Conservation (phyloP, 2,888 invertebrate species). For the Calliphora vomitoria region DNA sequence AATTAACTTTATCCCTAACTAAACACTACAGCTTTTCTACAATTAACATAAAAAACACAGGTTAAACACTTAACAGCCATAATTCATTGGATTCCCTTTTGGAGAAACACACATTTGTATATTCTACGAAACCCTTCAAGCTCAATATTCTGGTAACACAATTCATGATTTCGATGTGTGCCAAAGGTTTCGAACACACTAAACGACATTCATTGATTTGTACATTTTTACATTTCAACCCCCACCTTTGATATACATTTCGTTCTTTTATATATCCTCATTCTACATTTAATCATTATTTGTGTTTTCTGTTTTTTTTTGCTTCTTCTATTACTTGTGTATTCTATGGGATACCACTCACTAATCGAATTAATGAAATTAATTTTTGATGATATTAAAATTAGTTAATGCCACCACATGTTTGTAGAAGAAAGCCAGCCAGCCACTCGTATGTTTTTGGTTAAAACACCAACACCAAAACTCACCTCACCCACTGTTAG, state of each 20-base stretch:
- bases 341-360: slow-evolving; percentile 59
- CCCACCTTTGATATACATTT: neutral
- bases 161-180: slow-evolving; percentile 76
- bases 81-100: slow-evolving; percentile 27
- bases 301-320: slow-evolving; percentile 7
- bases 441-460: slow-evolving; percentile 11
- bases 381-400: slow-evolving; percentile 84
- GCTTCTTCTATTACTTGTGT: slow-evolving; percentile 45
- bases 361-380: slow-evolving; percentile 84
- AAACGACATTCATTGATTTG: slow-evolving; percentile 30
- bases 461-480: neutral
- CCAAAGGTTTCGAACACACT: slow-evolving; percentile 59
- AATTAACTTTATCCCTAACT: too few relatives aligned
- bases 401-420: slow-evolving; percentile 81
- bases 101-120: neutral
- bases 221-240: slow-evolving; percentile 10
- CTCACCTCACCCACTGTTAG: slow-evolving; percentile 1
- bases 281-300: slow-evolving; percentile 10
- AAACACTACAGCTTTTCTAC: too few relatives aligned
- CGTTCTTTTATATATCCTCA: slow-evolving; percentile 34
- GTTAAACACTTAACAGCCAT: slow-evolving; percentile 17
- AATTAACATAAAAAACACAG: neutral
- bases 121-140: slow-evolving; percentile 63
- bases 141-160: slow-evolving; percentile 70
- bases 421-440: slow-evolving; percentile 44